Evolutionary conservation across 2,113 vertebrate species (phyloP).

Genomic region (Panurus biarmicus): DNA sequence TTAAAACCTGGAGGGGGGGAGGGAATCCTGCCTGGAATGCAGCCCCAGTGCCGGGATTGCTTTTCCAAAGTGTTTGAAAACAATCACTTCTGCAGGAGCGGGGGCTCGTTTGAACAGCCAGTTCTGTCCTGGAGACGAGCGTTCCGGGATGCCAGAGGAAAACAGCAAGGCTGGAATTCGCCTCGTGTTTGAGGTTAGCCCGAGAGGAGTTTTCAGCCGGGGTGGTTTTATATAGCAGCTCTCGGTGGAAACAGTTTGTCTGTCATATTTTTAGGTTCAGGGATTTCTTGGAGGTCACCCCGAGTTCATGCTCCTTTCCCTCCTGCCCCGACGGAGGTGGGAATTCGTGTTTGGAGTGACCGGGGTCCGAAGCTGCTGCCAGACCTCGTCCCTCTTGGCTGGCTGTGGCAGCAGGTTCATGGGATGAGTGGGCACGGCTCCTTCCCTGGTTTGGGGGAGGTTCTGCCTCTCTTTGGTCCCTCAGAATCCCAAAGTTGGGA

Average conservation of each 20-base stretch:
- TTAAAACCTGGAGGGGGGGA: neutral
- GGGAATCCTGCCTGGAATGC: constrained; percentile 31
- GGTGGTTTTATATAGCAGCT: constrained; percentile 23
- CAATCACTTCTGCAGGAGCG: constrained; percentile 27
- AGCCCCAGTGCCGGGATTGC: neutral
- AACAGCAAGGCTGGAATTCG: constrained; percentile 16
- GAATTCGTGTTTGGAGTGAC: neutral
- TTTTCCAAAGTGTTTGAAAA: constrained; percentile 38
- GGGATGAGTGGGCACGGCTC: rapidly evolving
- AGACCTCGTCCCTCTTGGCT: rapidly evolving
- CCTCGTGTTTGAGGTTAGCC: constrained; percentile 17
- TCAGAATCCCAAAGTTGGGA: neutral
- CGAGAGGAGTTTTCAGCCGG: neutral
- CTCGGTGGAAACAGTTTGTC: constrained; percentile 28
- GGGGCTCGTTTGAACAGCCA: constrained; percentile 18
- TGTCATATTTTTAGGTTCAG: constrained; percentile 31
- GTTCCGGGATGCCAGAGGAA: constrained; percentile 32
- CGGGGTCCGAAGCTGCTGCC: neutral
- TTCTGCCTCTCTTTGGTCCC: neutral
- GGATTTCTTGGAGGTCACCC: constrained; percentile 12
- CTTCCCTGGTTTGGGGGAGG: neutral
- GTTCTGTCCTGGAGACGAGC: constrained; percentile 13
- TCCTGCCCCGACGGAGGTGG: neutral
- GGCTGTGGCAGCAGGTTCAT: neutral
- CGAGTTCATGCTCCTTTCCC: neutral